Percentiles rank a stretch among this genome's conserved stretches.
phyloP scores from a whole-genome alignment of 1,140 invertebrate genomes.

The Aradophagus sp. region DNA sequence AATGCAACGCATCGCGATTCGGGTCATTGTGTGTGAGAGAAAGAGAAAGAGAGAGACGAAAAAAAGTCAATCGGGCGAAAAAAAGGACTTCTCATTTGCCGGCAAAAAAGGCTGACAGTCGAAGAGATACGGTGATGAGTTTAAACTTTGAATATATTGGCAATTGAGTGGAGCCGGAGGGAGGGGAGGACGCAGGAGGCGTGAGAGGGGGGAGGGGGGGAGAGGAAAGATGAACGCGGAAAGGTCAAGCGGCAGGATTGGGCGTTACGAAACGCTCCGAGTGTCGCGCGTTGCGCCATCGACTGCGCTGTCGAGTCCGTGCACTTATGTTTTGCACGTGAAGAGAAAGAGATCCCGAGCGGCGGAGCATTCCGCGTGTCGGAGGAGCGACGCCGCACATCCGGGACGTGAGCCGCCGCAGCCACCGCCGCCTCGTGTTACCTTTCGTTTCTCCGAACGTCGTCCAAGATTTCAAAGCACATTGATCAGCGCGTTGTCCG shows the following conservation, averaged over 20 bases:
- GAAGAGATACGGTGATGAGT: slow-evolving; percentile 48
- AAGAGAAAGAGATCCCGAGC: slow-evolving; percentile 54
- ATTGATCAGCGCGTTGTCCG: slow-evolving; percentile 26
- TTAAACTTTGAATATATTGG: slow-evolving; percentile 50
- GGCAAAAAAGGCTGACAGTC: slow-evolving; percentile 24
- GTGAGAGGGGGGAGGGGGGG: slow-evolving; percentile 51
- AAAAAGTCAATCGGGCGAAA: slow-evolving; percentile 1
- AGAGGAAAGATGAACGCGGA: slow-evolving; percentile 57
- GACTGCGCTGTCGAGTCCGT: no score
- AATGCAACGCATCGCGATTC: no score
- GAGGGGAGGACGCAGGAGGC: slow-evolving; percentile 55
- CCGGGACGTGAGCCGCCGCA: slow-evolving; percentile 53
- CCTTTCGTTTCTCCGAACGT: slow-evolving; percentile 51
- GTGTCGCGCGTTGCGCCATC: slow-evolving; percentile 60
- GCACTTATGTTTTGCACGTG: slow-evolving; percentile 51
- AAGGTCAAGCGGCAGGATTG: slow-evolving; percentile 56
- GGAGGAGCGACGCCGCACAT: slow-evolving; percentile 57
- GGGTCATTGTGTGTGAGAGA: background rate
- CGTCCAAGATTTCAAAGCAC: slow-evolving; percentile 39
- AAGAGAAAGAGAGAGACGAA: no score
- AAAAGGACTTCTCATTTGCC: slow-evolving; percentile 8
- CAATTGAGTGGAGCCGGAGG: slow-evolving; percentile 30
- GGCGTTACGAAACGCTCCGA: slow-evolving; percentile 44
- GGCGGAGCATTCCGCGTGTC: slow-evolving; percentile 58
- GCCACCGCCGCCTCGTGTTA: slow-evolving; percentile 40